A percentile compares a stretch with the other conserved stretches of the same genome.
These are phyloP conservation scores for Equus quagga DNA, from an alignment of 2,113 vertebrate species.

Conservation along the genomic window DNA sequence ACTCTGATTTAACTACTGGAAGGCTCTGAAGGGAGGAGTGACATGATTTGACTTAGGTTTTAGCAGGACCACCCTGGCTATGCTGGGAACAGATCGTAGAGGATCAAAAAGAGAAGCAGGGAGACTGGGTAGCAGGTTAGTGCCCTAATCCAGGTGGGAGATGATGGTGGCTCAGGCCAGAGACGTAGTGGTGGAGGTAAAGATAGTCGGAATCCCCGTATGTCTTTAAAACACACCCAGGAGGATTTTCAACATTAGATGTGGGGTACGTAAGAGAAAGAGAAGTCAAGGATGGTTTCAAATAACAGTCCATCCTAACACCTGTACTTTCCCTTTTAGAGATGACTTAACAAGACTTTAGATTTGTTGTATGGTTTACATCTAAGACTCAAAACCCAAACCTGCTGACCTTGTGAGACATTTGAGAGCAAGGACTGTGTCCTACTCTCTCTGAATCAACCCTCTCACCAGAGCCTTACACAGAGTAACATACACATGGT, in stretches of 20 bases:
- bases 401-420: neutral
- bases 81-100: neutral
- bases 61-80: neutral
- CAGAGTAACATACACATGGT: neutral
- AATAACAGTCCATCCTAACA: neutral
- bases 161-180: neutral
- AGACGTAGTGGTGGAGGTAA: fast-evolving
- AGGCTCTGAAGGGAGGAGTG: neutral
- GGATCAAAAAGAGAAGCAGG: neutral
- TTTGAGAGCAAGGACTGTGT: neutral
- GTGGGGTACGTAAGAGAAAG: neutral
- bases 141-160: neutral
- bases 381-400: neutral
- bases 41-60: neutral
- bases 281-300: neutral
- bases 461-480: neutral
- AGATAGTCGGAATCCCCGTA: fast-evolving
- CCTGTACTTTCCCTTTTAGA: neutral
- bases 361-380: neutral
- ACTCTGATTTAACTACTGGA: neutral
- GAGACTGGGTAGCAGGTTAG: neutral
- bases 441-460: neutral
- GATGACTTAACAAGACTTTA: neutral
- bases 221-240: neutral
- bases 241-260: neutral